Evolutionary conservation across 2,797 vertebrate species (phyloP).

Genomic region (Phalanger gymnotis): DNA sequence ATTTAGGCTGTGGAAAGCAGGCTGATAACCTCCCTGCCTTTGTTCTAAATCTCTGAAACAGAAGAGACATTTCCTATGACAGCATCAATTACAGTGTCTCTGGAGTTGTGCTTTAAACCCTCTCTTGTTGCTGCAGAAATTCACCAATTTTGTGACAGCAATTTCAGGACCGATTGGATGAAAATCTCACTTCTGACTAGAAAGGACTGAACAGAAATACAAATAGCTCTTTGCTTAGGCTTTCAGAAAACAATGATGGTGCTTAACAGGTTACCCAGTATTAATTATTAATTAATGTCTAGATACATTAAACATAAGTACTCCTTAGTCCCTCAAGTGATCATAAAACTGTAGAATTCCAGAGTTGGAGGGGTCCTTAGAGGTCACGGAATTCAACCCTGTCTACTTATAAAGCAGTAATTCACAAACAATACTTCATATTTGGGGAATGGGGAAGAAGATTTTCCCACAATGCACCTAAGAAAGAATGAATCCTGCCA

Average conservation of each 20-base stretch:
- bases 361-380: background rate
- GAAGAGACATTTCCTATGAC: background rate
- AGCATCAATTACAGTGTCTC: constrained; percentile 31
- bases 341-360: background rate
- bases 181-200: constrained; percentile 5
- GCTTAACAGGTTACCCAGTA: background rate
- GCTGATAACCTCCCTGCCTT: constrained; percentile 32
- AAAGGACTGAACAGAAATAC: background rate
- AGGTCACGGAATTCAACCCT: background rate
- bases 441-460: background rate
- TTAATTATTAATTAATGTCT: constrained; percentile 48
- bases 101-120: constrained; percentile 29
- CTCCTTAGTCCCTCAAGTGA: constrained; percentile 37
- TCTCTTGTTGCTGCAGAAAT: background rate
- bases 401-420: constrained; percentile 59
- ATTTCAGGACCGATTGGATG: constrained; percentile 49
- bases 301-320: background rate
- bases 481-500: background rate
- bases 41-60: constrained; percentile 59
- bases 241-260: background rate
- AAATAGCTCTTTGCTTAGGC: background rate
- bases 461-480: background rate
- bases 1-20: constrained; percentile 39
- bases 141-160: constrained; percentile 47
- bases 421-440: constrained; percentile 33